Percentiles rank a stretch among this genome's conserved stretches.
These are phyloP conservation scores for Thalassarche chlororhynchos DNA, from an alignment of 2,113 vertebrate genomes.

Conservation along the genomic window DNA sequence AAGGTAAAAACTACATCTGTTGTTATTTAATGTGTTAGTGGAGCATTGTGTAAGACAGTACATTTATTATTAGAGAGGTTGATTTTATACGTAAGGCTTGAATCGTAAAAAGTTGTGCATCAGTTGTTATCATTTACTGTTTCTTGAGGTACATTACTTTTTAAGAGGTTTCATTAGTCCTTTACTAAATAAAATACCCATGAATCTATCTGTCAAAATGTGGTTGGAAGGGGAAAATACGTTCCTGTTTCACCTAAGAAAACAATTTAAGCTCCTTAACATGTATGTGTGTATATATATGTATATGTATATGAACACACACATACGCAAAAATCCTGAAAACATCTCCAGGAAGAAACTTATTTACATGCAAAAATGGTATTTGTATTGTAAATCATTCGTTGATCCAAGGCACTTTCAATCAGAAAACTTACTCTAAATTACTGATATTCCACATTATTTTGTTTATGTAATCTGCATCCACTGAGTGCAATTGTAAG, in stretches of 20 bases:
- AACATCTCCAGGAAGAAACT: not conserved
- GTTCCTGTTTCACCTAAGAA: not conserved
- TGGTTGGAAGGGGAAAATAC: not conserved
- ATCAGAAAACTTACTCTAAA: not conserved
- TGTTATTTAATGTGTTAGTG: slow-evolving; percentile 40
- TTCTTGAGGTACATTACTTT: slow-evolving; percentile 37
- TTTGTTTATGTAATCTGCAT: not conserved
- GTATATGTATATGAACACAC: not conserved
- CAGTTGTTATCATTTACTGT: slow-evolving; percentile 40
- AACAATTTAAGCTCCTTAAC: not conserved
- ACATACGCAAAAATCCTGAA: not conserved
- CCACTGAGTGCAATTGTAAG: not conserved
- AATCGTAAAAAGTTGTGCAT: slow-evolving; percentile 45
- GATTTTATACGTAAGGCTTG: slow-evolving; percentile 4
- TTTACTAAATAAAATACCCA: slow-evolving; percentile 4
- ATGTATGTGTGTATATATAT: accelerated
- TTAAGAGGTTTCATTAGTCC: slow-evolving; percentile 32
- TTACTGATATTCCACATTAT: not conserved
- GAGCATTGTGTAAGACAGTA: not conserved
- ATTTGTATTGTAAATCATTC: not conserved
- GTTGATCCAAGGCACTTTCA: not conserved
- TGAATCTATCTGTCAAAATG: slow-evolving; percentile 5
- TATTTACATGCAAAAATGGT: not conserved
- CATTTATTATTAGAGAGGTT: slow-evolving; percentile 43
- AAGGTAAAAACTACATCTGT: not conserved